Percentiles rank a stretch among this genome's conserved stretches.
phyloP scores from a whole-genome alignment of 2,888 invertebrate genomes.

The Lasioglossum marginatum region DNA sequence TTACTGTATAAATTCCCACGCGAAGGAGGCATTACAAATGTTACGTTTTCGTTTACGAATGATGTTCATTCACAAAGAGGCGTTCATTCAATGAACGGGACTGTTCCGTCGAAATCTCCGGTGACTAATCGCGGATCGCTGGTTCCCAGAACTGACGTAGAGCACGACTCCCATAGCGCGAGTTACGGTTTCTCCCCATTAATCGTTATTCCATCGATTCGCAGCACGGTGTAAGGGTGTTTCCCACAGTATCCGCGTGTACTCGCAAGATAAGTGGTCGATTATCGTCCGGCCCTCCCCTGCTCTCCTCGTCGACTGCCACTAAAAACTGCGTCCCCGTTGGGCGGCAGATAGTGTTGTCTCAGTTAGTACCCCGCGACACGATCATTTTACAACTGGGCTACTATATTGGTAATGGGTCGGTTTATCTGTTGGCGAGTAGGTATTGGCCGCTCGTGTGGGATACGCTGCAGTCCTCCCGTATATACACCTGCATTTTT shows the following conservation, averaged over 20 bases:
- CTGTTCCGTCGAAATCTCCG: background rate
- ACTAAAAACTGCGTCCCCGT: slow-evolving; percentile 61
- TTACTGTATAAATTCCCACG: background rate
- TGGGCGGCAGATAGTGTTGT: slow-evolving; percentile 62
- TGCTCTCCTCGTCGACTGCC: slow-evolving; percentile 26
- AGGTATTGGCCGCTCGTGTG: slow-evolving; percentile 42
- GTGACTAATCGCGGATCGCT: background rate
- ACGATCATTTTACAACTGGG: slow-evolving; percentile 68
- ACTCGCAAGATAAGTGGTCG: slow-evolving; percentile 58
- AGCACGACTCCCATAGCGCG: background rate
- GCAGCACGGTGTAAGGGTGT: slow-evolving; percentile 37
- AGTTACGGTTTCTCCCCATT: slow-evolving; percentile 8
- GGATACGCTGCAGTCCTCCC: slow-evolving; percentile 35
- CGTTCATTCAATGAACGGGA: background rate
- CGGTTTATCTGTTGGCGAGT: slow-evolving; percentile 58
- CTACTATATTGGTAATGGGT: slow-evolving; percentile 64
- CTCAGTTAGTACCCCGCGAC: slow-evolving; percentile 60
- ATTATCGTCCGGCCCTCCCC: slow-evolving; percentile 52
- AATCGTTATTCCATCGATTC: slow-evolving; percentile 38
- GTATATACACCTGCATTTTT: slow-evolving; percentile 61
- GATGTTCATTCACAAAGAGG: background rate
- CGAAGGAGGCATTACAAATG: background rate
- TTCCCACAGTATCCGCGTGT: slow-evolving; percentile 45
- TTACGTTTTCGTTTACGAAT: background rate
- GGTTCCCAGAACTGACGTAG: background rate